A percentile compares a stretch with the other conserved stretches of the same genome.
Evolutionary conservation across 2,888 invertebrate genomes (phyloP).

Genomic region (Andrena bucephala): DNA sequence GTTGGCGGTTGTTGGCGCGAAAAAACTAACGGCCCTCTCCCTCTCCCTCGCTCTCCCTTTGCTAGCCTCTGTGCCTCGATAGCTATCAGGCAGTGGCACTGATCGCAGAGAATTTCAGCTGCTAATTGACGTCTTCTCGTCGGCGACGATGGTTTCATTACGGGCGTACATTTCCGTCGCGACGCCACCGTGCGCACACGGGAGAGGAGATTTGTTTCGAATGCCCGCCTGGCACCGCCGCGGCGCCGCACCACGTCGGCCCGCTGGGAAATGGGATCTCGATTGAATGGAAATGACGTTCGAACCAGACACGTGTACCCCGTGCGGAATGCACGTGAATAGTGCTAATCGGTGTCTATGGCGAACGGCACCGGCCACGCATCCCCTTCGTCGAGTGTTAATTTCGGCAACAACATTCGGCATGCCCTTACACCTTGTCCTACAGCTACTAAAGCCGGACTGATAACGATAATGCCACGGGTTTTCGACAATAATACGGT

Average conservation of each 20-base stretch:
- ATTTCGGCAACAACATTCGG: constrained; percentile 75
- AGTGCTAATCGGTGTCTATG: constrained; percentile 78
- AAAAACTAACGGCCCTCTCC: too few species aligned
- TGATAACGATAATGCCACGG: constrained; percentile 66
- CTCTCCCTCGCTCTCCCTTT: too few species aligned
- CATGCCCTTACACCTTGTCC: constrained; percentile 72
- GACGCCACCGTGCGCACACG: constrained; percentile 39
- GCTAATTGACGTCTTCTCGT: constrained; percentile 61
- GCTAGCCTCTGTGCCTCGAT: too few species aligned
- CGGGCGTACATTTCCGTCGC: constrained; percentile 14
- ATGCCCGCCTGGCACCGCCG: constrained; percentile 55
- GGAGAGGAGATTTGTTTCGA: constrained; percentile 70
- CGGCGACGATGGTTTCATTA: constrained; percentile 56
- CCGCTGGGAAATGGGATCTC: constrained; percentile 79
- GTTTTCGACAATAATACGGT: constrained; percentile 49
- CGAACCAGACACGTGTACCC: constrained; percentile 76
- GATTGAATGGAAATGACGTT: constrained; percentile 80
- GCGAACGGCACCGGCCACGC: constrained; percentile 67
- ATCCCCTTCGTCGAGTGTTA: constrained; percentile 72
- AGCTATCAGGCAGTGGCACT: too few species aligned
- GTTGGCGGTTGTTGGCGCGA: neutral
- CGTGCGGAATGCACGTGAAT: constrained; percentile 75
- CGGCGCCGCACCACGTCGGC: constrained; percentile 19
- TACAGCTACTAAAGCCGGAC: constrained; percentile 57
- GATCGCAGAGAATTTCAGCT: neutral